phyloP scores from a whole-genome alignment of 2,113 vertebrate genomes.

The Larimichthys crocea region DNA sequence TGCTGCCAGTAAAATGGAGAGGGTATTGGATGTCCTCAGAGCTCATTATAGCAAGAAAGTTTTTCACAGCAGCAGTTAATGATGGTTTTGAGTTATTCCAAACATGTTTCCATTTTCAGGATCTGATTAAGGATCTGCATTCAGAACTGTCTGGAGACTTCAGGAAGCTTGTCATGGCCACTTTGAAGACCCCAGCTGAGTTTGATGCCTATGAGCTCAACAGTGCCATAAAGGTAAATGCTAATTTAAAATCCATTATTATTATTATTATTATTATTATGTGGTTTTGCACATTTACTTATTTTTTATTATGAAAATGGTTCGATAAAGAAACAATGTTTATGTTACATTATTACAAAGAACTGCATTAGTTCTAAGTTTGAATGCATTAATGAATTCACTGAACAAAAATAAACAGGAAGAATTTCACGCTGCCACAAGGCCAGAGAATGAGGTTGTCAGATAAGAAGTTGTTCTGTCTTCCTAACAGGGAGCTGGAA shows the following conservation, averaged over 20 bases:
- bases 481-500: conserved; percentile 90
- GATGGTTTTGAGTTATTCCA: conserved; percentile 40
- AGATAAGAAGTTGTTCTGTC: conserved; percentile 25
- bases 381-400: neutral
- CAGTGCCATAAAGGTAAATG: conserved; percentile 92
- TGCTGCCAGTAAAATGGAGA: conserved; percentile 40
- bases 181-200: conserved; percentile 90
- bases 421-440: neutral
- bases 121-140: conserved; percentile 96
- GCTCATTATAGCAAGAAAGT: conserved; percentile 31
- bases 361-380: neutral
- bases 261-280: neutral
- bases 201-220: conserved; percentile 91
- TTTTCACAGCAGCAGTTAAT: conserved; percentile 18
- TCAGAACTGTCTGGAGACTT: conserved; percentile 98
- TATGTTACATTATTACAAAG: neutral
- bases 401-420: neutral
- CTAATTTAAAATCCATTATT: neutral
- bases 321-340: neutral
- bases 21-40: conserved; percentile 47
- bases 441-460: neutral
- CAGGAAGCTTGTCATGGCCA: conserved; percentile 92
- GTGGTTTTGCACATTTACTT: neutral
- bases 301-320: neutral
- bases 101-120: conserved; percentile 82